Evolutionary conservation across 2,888 invertebrate genomes (phyloP), one percentile per base, ranked within the genome.

Genomic region (Abscondita cerata): DNA sequence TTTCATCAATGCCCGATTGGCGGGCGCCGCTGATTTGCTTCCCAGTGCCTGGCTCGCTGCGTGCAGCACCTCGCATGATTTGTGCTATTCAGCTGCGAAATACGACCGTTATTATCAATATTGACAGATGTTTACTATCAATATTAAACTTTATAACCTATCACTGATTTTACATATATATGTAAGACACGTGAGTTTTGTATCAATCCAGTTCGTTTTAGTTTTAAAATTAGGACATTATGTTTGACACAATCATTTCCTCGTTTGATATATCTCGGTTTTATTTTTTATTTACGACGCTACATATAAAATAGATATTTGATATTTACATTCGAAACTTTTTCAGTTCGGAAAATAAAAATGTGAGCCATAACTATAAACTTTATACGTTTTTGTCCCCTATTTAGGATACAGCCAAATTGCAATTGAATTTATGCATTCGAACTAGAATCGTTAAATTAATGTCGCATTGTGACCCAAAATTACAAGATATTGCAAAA

Each of bases 1-100:
- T 64, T 68, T 68, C 67, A 68, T 69, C 69, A 70, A 68, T 69
- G 55, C 64, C 64, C 65, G 66, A 68, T 66, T 65, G 67, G 68
- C 65, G 71, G 72, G 68, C 71, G 73, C 71, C 69, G 69, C 68
- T 70, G 72, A 73, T 71, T 71, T 70, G 72, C 69, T 72, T 71
- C 69, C 58, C 68, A 72, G 73, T 73, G 70, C 72, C 71, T 69
- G 72, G 72, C 72, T 67, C 68, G 66, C 70, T 69, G 69, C 72
- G 72, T 73, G 71, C 69, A 71, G 65, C 68, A 69, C 69, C 68
- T 72, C 68, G 73, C 73, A 73, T 71, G 73, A 73, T 73, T 72
- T 71, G 66, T 66, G 68, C 67, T 69, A 71, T 72, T 73, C 71
- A 71, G 62, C 63, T 64, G 68, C 68, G 68, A 70, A 68, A 70